A percentile compares a stretch with the other conserved stretches of the same genome.
Evolutionary conservation across 2,888 invertebrate genomes (phyloP).

Genomic region (Amblyteles armatorius): DNA sequence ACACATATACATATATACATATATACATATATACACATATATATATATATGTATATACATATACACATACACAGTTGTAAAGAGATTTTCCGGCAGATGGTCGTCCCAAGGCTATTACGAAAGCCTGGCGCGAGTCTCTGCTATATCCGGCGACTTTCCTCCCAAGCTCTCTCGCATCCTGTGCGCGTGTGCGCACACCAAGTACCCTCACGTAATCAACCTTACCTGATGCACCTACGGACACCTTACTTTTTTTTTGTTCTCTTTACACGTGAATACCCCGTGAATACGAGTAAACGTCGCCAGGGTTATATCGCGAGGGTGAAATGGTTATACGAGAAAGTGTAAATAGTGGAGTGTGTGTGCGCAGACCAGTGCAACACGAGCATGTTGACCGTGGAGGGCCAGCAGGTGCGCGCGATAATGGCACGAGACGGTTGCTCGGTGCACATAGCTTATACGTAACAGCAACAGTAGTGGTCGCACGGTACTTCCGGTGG

Average conservation of each 20-base stretch:
- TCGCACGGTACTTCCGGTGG: not conserved
- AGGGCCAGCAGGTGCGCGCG: constrained; percentile 46
- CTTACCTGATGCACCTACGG: constrained; percentile 18
- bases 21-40: no score
- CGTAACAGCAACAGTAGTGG: not conserved
- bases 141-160: not conserved
- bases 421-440: constrained; percentile 53
- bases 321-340: constrained; percentile 7
- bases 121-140: not conserved
- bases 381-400: constrained; percentile 35
- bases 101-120: not conserved
- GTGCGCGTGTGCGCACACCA: not conserved
- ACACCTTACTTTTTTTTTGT: constrained; percentile 8
- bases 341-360: constrained; percentile 47
- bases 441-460: constrained; percentile 11
- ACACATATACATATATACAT: not conserved
- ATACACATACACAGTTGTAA: constrained; percentile 36
- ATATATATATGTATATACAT: no score
- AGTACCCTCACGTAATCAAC: constrained; percentile 33
- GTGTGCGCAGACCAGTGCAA: not conserved
- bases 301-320: not conserved
- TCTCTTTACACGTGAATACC: not conserved
- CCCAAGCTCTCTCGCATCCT: constrained; percentile 18
- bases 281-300: not conserved
- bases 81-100: constrained; percentile 79